phyloP scores from a whole-genome alignment of 2,113 vertebrate genomes.

The Nipponia nippon region DNA sequence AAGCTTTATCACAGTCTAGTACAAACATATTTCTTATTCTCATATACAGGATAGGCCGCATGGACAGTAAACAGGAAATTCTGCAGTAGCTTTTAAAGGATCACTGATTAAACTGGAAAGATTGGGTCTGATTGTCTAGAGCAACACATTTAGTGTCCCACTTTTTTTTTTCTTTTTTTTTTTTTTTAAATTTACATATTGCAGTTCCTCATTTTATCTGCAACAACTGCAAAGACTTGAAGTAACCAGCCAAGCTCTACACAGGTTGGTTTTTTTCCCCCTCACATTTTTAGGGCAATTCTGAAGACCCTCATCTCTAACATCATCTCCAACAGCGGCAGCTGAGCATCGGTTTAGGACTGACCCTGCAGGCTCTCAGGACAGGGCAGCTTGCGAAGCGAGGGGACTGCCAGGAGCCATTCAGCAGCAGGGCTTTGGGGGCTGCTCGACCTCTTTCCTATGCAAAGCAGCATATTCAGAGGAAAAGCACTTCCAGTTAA shows the following conservation, averaged over 20 bases:
- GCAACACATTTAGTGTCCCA: background rate
- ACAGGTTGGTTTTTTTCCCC: accelerated
- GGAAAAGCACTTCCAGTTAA: background rate
- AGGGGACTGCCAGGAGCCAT: background rate
- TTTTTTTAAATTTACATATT: background rate
- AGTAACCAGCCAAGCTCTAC: background rate
- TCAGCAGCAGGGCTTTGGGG: background rate
- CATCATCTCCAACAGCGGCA: background rate
- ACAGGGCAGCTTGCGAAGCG: accelerated
- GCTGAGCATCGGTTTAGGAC: background rate
- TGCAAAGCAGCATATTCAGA: background rate
- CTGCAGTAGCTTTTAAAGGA: background rate
- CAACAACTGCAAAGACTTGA: background rate
- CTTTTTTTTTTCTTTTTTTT: too few relatives aligned
- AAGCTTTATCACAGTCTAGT: background rate
- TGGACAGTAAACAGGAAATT: background rate
- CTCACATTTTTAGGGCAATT: background rate
- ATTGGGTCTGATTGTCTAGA: background rate
- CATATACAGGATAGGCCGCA: background rate
- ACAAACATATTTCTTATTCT: background rate
- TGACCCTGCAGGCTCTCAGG: accelerated
- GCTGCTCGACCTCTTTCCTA: background rate
- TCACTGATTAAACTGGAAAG: background rate
- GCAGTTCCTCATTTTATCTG: background rate
- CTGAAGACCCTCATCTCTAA: background rate